Conservation (phyloP, 1,140 invertebrate species). For the Zophobas morio region DNA sequence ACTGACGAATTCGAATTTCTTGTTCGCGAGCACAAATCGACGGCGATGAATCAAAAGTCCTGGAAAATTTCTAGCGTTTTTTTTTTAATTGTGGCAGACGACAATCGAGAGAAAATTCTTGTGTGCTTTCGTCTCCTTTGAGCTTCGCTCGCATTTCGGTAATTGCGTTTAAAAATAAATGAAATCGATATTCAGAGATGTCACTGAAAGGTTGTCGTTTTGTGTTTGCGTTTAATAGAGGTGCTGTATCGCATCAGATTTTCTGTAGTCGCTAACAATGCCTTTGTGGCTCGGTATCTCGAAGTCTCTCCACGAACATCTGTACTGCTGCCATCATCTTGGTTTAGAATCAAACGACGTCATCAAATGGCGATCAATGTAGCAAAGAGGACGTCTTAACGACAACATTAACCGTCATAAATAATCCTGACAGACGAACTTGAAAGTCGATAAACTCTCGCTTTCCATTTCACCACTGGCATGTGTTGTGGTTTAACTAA, state of each 20-base stretch:
- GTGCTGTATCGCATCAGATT: neutral
- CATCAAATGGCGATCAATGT: conserved; percentile 57
- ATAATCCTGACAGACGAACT: conserved; percentile 54
- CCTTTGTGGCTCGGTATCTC: conserved; percentile 9
- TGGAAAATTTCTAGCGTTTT: too few relatives aligned
- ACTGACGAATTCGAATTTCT: conserved; percentile 30
- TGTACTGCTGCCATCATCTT: conserved; percentile 53
- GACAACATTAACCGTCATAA: conserved; percentile 56
- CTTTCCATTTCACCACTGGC: conserved; percentile 41
- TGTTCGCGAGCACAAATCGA: neutral
- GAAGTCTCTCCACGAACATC: conserved; percentile 33
- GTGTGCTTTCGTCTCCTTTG: neutral
- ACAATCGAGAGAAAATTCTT: neutral
- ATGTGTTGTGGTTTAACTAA: conserved; percentile 21
- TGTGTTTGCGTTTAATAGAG: conserved; percentile 20
- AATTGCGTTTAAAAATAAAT: conserved; percentile 41
- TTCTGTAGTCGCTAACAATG: conserved; percentile 9
- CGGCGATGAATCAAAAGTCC: too few relatives aligned
- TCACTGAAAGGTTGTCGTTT: conserved; percentile 45
- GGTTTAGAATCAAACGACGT: conserved; percentile 53
- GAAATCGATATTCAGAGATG: conserved; percentile 37
- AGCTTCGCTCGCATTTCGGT: neutral
- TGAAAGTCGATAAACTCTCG: conserved; percentile 52
- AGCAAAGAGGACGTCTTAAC: conserved; percentile 54
- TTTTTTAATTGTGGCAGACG: neutral